phyloP scores from a whole-genome alignment of 2,113 vertebrate species.

The Propithecus coquereli region DNA sequence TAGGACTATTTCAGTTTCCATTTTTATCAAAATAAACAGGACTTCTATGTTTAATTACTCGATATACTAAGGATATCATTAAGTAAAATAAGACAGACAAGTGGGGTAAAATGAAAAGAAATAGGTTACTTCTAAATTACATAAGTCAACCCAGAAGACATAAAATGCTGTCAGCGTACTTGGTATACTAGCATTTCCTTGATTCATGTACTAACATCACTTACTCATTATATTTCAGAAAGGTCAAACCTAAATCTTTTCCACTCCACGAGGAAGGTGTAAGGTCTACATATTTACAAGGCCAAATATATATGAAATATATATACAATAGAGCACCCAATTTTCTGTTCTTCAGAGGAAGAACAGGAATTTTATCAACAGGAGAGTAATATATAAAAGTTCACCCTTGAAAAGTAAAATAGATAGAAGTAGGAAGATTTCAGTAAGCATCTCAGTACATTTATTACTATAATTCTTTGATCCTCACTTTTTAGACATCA shows the following conservation, averaged over 20 bases:
- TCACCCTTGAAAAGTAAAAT: neutral
- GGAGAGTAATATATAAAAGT: neutral
- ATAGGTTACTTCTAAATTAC: neutral
- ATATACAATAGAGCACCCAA: neutral
- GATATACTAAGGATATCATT: neutral
- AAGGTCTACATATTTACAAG: neutral
- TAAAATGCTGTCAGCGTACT: neutral
- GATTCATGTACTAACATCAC: neutral
- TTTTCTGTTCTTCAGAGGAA: neutral
- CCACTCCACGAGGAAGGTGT: neutral
- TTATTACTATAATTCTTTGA: neutral
- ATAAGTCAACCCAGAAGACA: neutral
- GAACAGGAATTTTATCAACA: neutral
- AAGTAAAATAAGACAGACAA: neutral
- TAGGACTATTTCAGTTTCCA: neutral
- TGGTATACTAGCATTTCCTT: neutral
- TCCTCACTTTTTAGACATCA: neutral
- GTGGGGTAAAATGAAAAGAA: neutral
- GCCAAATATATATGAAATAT: neutral
- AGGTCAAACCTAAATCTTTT: neutral
- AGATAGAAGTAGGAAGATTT: neutral
- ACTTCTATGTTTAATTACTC: neutral
- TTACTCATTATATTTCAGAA: neutral
- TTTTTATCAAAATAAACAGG: neutral
- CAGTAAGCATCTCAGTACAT: neutral